A percentile compares a stretch with the other conserved stretches of the same genome.
Evolutionary conservation across 1,140 invertebrate genomes (phyloP).

Genomic region (Apis florea): DNA sequence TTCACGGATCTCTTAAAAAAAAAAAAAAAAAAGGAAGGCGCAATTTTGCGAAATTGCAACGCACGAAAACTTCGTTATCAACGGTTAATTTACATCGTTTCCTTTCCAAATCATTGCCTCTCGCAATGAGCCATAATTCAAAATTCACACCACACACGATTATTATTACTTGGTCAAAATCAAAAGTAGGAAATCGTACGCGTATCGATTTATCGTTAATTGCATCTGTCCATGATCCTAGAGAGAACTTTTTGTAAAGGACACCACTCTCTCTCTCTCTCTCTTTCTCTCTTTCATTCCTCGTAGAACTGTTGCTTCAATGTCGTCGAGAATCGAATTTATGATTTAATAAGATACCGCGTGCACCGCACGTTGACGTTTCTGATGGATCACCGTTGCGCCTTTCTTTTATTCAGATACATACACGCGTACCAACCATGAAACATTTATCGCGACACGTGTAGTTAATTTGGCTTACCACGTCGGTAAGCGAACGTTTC

Average conservation of each 20-base stretch:
- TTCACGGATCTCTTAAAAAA: no score
- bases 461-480: not conserved
- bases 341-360: slow-evolving; percentile 14
- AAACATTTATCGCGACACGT: slow-evolving; percentile 1
- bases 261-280: not conserved
- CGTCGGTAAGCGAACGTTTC: not conserved
- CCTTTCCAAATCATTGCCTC: no score
- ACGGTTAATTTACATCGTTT: not conserved
- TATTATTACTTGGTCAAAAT: not conserved
- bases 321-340: slow-evolving; percentile 10
- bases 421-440: not conserved
- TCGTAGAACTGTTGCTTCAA: not conserved
- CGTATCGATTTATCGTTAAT: not conserved
- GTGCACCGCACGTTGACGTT: not conserved
- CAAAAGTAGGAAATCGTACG: no score
- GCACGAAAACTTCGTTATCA: no score
- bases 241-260: not conserved
- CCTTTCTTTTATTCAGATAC: not conserved
- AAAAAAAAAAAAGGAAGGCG: no score
- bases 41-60: no score
- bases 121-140: no score
- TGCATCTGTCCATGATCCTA: not conserved
- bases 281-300: not conserved
- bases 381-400: not conserved
- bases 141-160: not conserved